Percentiles rank a stretch among this genome's conserved stretches.
Conservation (phyloP, 1,140 invertebrate genomes). For the Aphelenchoides fujianensis region DNA sequence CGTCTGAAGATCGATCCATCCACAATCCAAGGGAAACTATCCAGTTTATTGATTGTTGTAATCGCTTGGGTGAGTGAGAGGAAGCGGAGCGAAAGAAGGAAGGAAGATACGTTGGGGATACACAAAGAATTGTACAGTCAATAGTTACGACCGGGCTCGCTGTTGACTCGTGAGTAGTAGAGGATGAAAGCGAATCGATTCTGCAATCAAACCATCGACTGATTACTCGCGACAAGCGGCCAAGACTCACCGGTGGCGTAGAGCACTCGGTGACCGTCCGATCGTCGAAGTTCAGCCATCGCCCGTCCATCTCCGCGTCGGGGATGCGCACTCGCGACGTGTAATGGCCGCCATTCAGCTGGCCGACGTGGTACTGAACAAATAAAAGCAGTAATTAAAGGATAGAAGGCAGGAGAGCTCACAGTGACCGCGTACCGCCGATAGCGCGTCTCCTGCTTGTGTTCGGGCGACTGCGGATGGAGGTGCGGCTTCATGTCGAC, state of each 20-base stretch:
- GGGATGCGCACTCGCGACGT: constrained; percentile 23
- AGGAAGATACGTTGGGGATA: too few relatives aligned
- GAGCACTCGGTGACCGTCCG: constrained; percentile 20
- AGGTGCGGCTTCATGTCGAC: constrained; percentile 33
- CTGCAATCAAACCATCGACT: not conserved
- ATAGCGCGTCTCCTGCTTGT: constrained; percentile 17
- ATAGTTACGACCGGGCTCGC: not conserved
- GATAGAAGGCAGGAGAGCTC: constrained; percentile 14
- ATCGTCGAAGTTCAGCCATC: constrained; percentile 36
- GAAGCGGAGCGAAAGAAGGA: too few relatives aligned
- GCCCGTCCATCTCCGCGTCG: constrained; percentile 13
- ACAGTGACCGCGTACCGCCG: constrained; percentile 38
- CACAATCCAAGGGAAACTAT: too few relatives aligned
- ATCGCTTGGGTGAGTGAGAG: too few relatives aligned
- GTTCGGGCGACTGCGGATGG: constrained; percentile 25
- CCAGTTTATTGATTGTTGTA: too few relatives aligned
- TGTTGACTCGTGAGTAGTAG: not conserved
- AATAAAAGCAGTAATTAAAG: not conserved
- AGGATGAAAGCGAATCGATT: not conserved
- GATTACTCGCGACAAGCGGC: too few relatives aligned
- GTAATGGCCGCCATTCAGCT: constrained; percentile 31
- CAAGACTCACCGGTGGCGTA: not conserved
- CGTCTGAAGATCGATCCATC: too few relatives aligned
- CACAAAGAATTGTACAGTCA: too few relatives aligned
- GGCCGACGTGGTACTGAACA: constrained; percentile 33